These are phyloP conservation scores for Monodelphis domestica DNA, from an alignment of 2,797 vertebrate species.

Conservation along the genomic window DNA sequence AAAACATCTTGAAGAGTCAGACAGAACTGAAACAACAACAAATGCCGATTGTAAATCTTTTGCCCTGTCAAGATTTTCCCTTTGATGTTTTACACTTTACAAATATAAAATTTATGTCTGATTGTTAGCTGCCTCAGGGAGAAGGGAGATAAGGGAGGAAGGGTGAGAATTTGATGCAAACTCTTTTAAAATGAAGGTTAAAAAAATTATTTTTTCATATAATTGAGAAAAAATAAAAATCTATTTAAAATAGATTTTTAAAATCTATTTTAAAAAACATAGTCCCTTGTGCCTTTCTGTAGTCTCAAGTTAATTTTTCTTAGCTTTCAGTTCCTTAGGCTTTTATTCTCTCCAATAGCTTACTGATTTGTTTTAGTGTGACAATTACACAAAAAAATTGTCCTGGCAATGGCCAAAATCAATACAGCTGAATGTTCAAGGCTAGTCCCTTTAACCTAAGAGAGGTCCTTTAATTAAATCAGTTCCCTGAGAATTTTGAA, in stretches of 20 bases:
- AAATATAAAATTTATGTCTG: no score
- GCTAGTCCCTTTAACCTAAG: not conserved
- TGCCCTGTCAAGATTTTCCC: not conserved
- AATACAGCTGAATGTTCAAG: constrained; percentile 46
- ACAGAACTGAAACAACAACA: not conserved
- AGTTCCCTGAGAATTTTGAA: constrained; percentile 35
- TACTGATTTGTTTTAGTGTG: not conserved
- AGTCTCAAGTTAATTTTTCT: not conserved
- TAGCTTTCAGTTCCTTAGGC: not conserved
- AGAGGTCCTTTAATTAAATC: not conserved
- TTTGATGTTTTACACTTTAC: no score
- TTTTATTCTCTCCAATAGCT: not conserved
- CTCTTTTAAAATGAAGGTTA: no score
- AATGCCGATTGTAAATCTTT: not conserved
- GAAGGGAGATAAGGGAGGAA: no score
- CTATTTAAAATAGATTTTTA: no score
- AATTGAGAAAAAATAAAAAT: no score
- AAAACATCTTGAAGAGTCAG: not conserved
- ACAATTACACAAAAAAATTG: not conserved
- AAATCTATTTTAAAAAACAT: no score
- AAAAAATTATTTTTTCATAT: no score
- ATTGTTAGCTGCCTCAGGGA: no score
- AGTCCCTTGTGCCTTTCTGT: not conserved
- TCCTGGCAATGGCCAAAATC: not conserved
- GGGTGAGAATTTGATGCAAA: no score